Conservation (phyloP, 2,797 vertebrate genomes). For the Eutrigla gurnardus region DNA sequence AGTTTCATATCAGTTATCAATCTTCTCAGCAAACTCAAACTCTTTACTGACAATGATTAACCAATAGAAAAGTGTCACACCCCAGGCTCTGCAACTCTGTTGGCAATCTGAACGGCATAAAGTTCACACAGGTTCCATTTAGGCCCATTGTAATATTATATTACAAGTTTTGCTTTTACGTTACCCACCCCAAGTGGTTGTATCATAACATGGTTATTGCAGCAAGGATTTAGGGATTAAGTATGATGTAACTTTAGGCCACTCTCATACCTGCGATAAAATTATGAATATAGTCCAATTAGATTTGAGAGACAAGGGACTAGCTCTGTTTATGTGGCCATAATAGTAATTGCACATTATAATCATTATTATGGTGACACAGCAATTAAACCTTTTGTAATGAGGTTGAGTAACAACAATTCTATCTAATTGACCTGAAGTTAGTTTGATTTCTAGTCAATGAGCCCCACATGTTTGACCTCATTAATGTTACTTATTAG, state of each 20-base stretch:
- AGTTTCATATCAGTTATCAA: not conserved
- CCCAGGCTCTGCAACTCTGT: too few species aligned
- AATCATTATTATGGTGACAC: conserved; percentile 71
- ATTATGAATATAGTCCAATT: conserved; percentile 32
- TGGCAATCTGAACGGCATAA: not conserved
- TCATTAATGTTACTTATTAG: conserved; percentile 74
- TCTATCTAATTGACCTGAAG: conserved; percentile 71
- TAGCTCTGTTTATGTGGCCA: conserved; percentile 61
- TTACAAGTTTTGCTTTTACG: conserved; percentile 7
- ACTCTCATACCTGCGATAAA: conserved; percentile 31
- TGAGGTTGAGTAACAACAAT: conserved; percentile 73
- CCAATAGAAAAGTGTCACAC: not conserved
- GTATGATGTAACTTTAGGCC: conserved; percentile 20
- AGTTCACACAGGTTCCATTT: conserved; percentile 20
- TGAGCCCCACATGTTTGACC: conserved; percentile 72
- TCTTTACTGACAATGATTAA: not conserved
- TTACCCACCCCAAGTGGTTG: not conserved
- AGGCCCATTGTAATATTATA: conserved; percentile 1
- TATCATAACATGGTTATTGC: conserved; percentile 6
- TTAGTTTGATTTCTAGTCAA: conserved; percentile 71
- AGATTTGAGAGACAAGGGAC: conserved; percentile 28
- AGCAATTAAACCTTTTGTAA: conserved; percentile 71
- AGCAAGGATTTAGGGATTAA: conserved; percentile 14
- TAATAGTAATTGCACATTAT: conserved; percentile 64
- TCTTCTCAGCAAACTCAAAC: not conserved